Evolutionary conservation across 2,113 vertebrate genomes (phyloP).

Genomic region (Rhabdomys dilectus): DNA sequence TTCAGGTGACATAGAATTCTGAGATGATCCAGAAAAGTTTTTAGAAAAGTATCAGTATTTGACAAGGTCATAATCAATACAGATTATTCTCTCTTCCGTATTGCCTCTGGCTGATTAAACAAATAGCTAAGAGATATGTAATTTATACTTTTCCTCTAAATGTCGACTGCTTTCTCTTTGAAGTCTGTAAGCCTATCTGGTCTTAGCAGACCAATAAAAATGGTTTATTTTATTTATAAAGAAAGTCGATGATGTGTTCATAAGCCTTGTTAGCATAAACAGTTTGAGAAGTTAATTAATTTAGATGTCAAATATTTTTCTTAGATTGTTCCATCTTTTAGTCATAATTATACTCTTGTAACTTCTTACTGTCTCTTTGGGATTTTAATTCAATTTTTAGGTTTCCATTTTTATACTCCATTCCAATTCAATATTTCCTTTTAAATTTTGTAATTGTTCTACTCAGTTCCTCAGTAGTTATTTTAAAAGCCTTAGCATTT

Average conservation of each 20-base stretch:
- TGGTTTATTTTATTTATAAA: slow-evolving; percentile 9
- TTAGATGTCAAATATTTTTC: neutral
- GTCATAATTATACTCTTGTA: neutral
- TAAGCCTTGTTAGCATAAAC: neutral
- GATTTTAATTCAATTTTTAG: slow-evolving; percentile 24
- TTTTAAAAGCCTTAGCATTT: slow-evolving; percentile 50
- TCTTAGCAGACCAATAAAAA: slow-evolving; percentile 17
- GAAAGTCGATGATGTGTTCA: neutral
- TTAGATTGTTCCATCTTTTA: neutral
- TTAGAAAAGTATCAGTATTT: neutral
- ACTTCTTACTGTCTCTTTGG: neutral
- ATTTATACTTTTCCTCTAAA: neutral
- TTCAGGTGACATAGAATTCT: neutral
- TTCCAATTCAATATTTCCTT: slow-evolving; percentile 1
- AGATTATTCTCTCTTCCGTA: neutral
- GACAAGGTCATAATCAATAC: neutral
- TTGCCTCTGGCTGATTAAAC: neutral
- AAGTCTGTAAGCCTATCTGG: neutral
- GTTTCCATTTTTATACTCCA: neutral
- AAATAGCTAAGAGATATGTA: neutral
- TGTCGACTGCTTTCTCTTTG: neutral
- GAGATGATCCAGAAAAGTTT: neutral
- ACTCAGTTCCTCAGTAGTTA: neutral
- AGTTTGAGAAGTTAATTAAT: slow-evolving; percentile 52
- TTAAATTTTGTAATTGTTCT: slow-evolving; percentile 3